A percentile compares a stretch with the other conserved stretches of the same genome.
Evolutionary conservation across 2,888 invertebrate species (phyloP).

Genomic region (Lasioglossum marginatum): DNA sequence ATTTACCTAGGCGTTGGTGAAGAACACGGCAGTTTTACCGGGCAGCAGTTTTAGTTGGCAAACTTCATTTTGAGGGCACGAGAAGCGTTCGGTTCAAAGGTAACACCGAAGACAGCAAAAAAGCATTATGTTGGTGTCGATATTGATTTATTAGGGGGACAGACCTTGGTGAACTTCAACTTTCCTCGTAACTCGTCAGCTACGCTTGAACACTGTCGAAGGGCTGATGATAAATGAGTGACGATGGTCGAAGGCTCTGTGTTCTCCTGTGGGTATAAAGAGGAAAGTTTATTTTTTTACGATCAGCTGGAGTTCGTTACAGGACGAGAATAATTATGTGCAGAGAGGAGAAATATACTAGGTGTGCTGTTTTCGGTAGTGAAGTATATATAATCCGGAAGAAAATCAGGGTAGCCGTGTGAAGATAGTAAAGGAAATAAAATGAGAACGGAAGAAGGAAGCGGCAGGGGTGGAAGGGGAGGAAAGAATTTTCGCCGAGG

Average conservation of each 20-base stretch:
- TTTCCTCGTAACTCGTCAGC: constrained; percentile 38
- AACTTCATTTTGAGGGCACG: background rate
- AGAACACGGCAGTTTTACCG: background rate
- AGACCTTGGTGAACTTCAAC: constrained; percentile 53
- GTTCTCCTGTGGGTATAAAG: constrained; percentile 21
- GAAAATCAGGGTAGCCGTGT: constrained; percentile 3
- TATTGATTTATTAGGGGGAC: constrained; percentile 58
- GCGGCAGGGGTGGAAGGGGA: background rate
- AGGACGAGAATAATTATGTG: constrained; percentile 4
- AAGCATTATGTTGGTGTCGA: constrained; percentile 48
- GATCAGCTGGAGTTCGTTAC: background rate
- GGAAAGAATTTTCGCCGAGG: constrained; percentile 45
- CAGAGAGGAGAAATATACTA: background rate
- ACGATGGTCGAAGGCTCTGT: constrained; percentile 18
- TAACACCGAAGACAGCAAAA: constrained; percentile 9
- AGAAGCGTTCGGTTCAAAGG: background rate
- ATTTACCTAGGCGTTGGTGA: background rate
- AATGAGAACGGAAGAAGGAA: background rate
- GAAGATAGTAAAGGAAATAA: constrained; percentile 12
- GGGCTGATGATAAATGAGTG: constrained; percentile 52
- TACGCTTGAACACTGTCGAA: constrained; percentile 41
- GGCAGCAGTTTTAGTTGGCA: background rate
- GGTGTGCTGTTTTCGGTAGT: background rate
- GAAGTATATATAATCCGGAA: background rate
- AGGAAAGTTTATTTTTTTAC: constrained; percentile 12